Evolutionary conservation across 1,140 invertebrate genomes (phyloP), one percentile per base, ranked within the genome.

Genomic region (Daktulosphaira vitifoliae): DNA sequence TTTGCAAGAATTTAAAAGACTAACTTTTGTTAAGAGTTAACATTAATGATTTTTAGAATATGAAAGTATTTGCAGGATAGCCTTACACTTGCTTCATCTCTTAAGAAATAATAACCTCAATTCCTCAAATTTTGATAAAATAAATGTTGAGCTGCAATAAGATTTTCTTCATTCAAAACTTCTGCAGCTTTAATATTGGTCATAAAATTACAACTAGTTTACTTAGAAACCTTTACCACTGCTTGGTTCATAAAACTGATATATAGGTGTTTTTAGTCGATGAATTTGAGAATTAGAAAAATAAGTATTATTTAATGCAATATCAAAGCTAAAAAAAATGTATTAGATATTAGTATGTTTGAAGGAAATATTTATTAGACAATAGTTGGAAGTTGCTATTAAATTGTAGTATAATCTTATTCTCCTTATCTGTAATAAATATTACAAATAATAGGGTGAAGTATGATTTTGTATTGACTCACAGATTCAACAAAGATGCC

Each of bases 91-190:
- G 13, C 22, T 49, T n/a, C n/a, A n/a, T n/a, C n/a, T n/a, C n/a
- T n/a, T n/a, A n/a, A n/a, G n/a, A n/a, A n/a, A n/a, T n/a, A n/a
- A n/a, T n/a, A n/a, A n/a, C n/a, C n/a, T n/a, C n/a, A n/a, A n/a
- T n/a, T n/a, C n/a, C n/a, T n/a, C n/a, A n/a, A n/a, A n/a, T n/a
- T 25, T 48, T 48, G 44, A 48, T 9, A 48, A 48, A 20, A 48
- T 48, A 22, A 48, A 48, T 22, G 44, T 22, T 9, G 44, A 20
- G 44, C 44, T 48, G 44, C 44, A 22, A 48, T 48, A 4, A 8
- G 20, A 20, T 48, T 48, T 48, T n/a, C n/a, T 48, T 48, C 44
- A 48, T 48, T 48, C 9, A 48, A 48, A 48, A 48, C 44, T 48
- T 4, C 44, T 48, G 44, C 18, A 48, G 44, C 18, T 48, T 48